phyloP scores from a whole-genome alignment of 2,113 vertebrate genomes.

The Plestiodon gilberti region DNA sequence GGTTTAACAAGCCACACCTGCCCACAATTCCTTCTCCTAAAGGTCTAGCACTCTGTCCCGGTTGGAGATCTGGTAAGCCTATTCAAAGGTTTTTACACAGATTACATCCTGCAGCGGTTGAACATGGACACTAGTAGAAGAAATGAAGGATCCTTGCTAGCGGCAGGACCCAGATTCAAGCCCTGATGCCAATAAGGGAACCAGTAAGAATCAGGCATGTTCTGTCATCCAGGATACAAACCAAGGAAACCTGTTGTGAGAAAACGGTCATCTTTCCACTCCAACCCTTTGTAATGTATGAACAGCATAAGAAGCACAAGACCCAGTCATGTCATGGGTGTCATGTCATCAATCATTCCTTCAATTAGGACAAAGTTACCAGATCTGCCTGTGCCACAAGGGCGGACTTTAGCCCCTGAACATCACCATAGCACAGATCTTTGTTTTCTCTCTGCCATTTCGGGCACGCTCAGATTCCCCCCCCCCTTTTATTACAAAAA shows the following conservation, averaged over 20 bases:
- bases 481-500: not conserved
- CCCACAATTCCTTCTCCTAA: too few species aligned
- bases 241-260: not conserved
- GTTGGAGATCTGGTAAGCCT: too few species aligned
- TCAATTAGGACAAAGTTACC: not conserved
- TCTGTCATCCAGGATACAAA: not conserved
- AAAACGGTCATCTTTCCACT: not conserved
- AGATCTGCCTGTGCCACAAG: not conserved
- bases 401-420: not conserved
- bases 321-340: not conserved
- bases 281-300: not conserved
- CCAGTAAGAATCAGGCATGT: not conserved
- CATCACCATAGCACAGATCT: not conserved
- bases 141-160: too few species aligned
- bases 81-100: too few species aligned
- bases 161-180: not conserved
- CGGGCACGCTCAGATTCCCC: too few species aligned
- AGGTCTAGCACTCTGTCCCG: too few species aligned
- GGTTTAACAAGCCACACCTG: too few species aligned
- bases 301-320: too few species aligned
- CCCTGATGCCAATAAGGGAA: not conserved
- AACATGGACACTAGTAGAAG: too few species aligned
- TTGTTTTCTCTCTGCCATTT: not conserved
- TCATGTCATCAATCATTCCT: not conserved
- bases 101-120: too few species aligned